Conservation (phyloP, 2,113 vertebrate genomes). For the Dipodomys ordii region DNA sequence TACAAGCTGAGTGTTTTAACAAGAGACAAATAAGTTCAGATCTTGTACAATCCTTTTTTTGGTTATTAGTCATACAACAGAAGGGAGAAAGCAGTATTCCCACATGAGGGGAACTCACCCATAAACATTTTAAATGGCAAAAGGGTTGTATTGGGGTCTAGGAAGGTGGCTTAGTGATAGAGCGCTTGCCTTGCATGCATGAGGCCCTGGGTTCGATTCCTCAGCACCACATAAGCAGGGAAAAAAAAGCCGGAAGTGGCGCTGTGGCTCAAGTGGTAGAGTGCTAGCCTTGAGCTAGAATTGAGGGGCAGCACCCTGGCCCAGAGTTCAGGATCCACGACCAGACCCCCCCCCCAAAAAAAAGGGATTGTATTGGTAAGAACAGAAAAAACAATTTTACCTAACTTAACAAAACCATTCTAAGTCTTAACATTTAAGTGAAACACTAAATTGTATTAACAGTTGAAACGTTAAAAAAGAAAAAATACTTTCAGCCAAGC, state of each 20-base stretch:
- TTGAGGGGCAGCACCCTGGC: no score
- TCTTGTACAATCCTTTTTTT: neutral
- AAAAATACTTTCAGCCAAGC: no score
- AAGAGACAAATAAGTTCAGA: slow-evolving; percentile 4
- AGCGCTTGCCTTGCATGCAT: no score
- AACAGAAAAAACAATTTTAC: neutral
- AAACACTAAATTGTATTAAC: neutral
- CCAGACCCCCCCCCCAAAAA: no score
- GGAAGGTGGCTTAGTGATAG: no score
- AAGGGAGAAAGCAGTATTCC: neutral
- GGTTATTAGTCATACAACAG: slow-evolving; percentile 8
- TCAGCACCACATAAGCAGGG: no score
- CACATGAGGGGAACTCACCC: neutral
- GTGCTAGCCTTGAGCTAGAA: no score
- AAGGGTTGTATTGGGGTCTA: neutral
- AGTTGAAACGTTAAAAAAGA: neutral
- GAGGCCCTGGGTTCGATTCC: no score
- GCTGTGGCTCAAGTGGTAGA: no score
- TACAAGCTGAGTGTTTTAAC: neutral
- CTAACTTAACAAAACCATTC: neutral
- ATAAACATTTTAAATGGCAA: neutral
- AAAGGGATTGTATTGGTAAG: neutral
- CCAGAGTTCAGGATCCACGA: no score
- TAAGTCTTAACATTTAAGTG: slow-evolving; percentile 1
- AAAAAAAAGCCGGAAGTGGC: no score